Evolutionary conservation across 1,140 invertebrate genomes (phyloP), one percentile per base, ranked within the genome.

Genomic region (Cyphomyrmex costatus): DNA sequence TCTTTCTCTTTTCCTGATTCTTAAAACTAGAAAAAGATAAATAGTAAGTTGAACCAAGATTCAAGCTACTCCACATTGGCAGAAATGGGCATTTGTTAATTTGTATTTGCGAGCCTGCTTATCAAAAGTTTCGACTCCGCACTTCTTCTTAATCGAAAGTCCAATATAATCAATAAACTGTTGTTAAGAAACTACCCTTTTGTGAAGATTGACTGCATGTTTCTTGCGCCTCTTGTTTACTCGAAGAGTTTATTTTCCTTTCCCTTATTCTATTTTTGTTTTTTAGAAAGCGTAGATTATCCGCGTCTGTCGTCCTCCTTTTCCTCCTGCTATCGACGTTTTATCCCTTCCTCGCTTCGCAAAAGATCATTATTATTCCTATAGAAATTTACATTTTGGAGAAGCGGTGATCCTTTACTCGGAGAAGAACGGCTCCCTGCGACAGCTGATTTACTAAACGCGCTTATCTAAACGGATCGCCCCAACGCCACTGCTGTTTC

Each of bases 391-490:
- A 36, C 36, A 77, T 24, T 42, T 42, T 19, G 8, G 21, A 24
- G 53, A 56, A 60, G 33, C 56, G 56, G 24, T 33, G 19, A 12
- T 60, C 21, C n/a, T 58, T 58, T 60, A n/a, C 53, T 19, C 30
- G n/a, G 51, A 21, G 30, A 76, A 14, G 56, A 60, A 24, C 10
- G 56, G 73, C 73, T 46, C 21, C 21, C 16, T 16, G 21, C 33
- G 56, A 79, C 46, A 66, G 61, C 46, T 79, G 77, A 66, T 24
- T 66, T 53, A 79, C 61, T 12, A 36, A 65, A 65, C 60, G 36
- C 27, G 46, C 42, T 65, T 66, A 79, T 79, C 60, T 79, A 79
- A 30, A 79, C 30, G 61, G 46, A 79, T 79, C 46, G n/a, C 27
- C 14, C 21, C 46, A 19, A 16, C 16, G 21, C 19, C 27, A 14